These are phyloP conservation scores for Auanema freiburgensis DNA, from an alignment of 2,888 invertebrate genomes.

Conservation along the genomic window DNA sequence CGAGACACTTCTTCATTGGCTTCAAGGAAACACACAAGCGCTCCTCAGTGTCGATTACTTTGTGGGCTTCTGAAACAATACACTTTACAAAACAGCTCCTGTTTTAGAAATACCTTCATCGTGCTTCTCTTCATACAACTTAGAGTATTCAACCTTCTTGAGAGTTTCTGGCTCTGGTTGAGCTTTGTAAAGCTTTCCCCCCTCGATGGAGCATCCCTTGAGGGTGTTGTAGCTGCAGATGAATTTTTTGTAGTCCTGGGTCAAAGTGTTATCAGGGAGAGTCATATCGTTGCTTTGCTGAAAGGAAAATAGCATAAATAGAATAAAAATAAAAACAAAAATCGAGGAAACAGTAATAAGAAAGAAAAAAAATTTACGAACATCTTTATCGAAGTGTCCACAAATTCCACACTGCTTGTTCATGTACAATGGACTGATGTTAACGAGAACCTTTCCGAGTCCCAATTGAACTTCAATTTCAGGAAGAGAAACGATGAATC, in stretches of 20 bases:
- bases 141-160: conserved; percentile 38
- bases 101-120: not conserved
- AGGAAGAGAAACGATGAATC: conserved; percentile 28
- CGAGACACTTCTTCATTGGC: conserved; percentile 46
- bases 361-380: not conserved
- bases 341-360: conserved; percentile 7
- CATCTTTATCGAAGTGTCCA: conserved; percentile 59
- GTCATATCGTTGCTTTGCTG: conserved; percentile 26
- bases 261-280: conserved; percentile 26
- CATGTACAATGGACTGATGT: conserved; percentile 45
- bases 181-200: conserved; percentile 12
- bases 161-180: conserved; percentile 21
- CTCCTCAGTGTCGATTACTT: conserved; percentile 47
- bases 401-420: conserved; percentile 60
- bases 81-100: not conserved
- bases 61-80: conserved; percentile 32
- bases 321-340: conserved; percentile 7
- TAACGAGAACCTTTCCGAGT: conserved; percentile 49
- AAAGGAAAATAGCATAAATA: not conserved
- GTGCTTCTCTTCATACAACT: conserved; percentile 18
- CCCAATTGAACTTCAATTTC: conserved; percentile 47
- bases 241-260: conserved; percentile 44
- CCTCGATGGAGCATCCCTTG: conserved; percentile 36
- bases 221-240: conserved; percentile 48
- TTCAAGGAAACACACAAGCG: conserved; percentile 56